Percentiles rank a stretch among this genome's conserved stretches.
phyloP scores from a whole-genome alignment of 2,888 invertebrate genomes.

The Megaustenia siamemsis region DNA sequence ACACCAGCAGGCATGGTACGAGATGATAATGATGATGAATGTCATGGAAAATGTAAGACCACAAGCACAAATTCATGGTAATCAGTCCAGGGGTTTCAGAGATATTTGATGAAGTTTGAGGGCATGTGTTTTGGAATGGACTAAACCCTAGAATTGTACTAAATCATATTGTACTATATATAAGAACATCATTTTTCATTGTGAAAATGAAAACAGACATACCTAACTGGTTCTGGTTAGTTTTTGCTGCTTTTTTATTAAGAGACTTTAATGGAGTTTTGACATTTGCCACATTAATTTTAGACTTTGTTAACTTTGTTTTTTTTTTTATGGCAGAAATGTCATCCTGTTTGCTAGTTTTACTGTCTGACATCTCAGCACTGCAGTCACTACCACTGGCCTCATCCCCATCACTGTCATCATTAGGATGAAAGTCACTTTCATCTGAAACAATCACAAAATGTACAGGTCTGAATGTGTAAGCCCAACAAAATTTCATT shows the following conservation, averaged over 20 bases:
- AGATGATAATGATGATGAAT: too few relatives aligned
- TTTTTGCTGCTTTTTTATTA: background rate
- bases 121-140: too few relatives aligned
- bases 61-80: too few relatives aligned
- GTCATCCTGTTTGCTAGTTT: slow-evolving; percentile 2
- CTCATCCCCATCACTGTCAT: slow-evolving; percentile 29
- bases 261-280: slow-evolving; percentile 18
- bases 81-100: too few relatives aligned
- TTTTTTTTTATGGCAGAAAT: background rate
- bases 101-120: too few relatives aligned
- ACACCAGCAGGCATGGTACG: too few relatives aligned
- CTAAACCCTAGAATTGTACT: too few relatives aligned
- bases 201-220: background rate
- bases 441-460: slow-evolving; percentile 17
- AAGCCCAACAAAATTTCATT: too few relatives aligned
- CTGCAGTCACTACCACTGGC: background rate
- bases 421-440: slow-evolving; percentile 13
- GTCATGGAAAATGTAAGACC: too few relatives aligned
- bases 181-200: too few relatives aligned
- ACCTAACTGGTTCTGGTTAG: background rate
- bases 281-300: background rate
- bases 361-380: background rate
- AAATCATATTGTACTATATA: too few relatives aligned
- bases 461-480: background rate
- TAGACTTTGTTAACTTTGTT: background rate